Evolutionary conservation across 2,113 vertebrate genomes (phyloP).

Genomic region (Haplotaxodon microlepis): DNA sequence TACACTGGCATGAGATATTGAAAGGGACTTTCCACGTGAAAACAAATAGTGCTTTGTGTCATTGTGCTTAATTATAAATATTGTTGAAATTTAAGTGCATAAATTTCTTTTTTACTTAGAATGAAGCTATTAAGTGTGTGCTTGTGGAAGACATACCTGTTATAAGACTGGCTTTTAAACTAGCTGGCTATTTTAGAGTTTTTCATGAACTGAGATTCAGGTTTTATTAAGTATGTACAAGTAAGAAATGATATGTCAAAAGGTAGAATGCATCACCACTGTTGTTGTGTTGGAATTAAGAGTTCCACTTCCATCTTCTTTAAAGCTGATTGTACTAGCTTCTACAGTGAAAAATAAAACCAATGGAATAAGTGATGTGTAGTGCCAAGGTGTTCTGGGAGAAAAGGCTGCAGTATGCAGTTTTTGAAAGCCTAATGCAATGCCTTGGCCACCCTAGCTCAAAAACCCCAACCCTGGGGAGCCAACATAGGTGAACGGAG

Average conservation of each 20-base stretch:
- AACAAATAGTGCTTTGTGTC: background rate
- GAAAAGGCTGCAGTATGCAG: background rate
- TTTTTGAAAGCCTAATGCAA: background rate
- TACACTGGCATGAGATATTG: slow-evolving; percentile 29
- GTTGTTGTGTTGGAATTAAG: background rate
- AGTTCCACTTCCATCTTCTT: background rate
- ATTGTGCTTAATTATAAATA: background rate
- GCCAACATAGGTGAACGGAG: background rate
- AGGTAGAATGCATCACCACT: background rate
- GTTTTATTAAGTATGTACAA: background rate
- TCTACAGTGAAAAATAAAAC: background rate
- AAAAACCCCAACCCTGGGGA: background rate
- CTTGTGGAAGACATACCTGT: too few species aligned
- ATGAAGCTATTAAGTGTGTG: background rate
- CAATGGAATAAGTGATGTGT: background rate
- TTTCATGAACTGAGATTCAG: background rate
- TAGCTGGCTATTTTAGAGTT: background rate
- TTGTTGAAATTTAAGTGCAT: background rate
- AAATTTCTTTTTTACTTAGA: background rate
- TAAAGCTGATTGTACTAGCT: background rate
- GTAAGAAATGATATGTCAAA: background rate
- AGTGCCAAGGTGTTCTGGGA: background rate
- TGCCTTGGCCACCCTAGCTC: background rate
- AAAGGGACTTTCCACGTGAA: background rate
- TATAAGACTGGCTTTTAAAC: background rate